Percentiles rank a stretch among this genome's conserved stretches.
These are phyloP conservation scores for Halictus quadricinctus DNA, from an alignment of 2,888 invertebrate genomes.

Conservation along the genomic window DNA sequence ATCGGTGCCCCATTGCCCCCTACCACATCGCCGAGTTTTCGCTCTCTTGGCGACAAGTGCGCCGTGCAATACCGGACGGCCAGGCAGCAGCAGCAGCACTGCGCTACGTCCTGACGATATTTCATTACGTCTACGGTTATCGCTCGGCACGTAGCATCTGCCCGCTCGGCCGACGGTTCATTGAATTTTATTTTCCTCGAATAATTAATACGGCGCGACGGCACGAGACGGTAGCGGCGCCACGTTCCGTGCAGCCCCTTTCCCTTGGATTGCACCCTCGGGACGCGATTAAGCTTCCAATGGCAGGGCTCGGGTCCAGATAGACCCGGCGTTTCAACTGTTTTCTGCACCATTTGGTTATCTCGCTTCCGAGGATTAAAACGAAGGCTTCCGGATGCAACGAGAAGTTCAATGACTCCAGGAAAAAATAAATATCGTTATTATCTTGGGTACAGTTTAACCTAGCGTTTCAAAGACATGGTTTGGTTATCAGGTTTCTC, in stretches of 20 bases:
- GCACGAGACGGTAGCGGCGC: neutral
- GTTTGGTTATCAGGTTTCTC: too few relatives aligned
- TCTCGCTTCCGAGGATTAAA: too few relatives aligned
- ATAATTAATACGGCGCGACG: conserved; percentile 25
- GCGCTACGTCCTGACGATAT: conserved; percentile 8
- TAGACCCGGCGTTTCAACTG: neutral
- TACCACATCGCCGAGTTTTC: neutral
- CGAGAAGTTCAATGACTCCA: too few relatives aligned
- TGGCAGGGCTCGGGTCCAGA: neutral
- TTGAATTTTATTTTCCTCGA: conserved; percentile 29
- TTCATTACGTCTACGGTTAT: conserved; percentile 33
- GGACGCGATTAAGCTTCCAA: neutral
- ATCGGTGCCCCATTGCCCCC: neutral
- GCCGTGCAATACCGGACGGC: neutral
- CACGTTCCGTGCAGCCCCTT: neutral
- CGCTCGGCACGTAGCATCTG: neutral
- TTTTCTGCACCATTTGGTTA: too few relatives aligned
- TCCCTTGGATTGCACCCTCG: neutral
- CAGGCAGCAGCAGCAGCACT: neutral
- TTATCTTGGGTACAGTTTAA: too few relatives aligned
- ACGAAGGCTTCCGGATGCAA: too few relatives aligned
- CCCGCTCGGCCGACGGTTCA: neutral
- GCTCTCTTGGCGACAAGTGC: conserved; percentile 12
- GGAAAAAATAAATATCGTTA: too few relatives aligned
- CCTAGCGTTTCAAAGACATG: too few relatives aligned